Evolutionary conservation across 2,113 vertebrate genomes (phyloP), one percentile per base, ranked within the genome.

Genomic region (Bubalus kerabau): DNA sequence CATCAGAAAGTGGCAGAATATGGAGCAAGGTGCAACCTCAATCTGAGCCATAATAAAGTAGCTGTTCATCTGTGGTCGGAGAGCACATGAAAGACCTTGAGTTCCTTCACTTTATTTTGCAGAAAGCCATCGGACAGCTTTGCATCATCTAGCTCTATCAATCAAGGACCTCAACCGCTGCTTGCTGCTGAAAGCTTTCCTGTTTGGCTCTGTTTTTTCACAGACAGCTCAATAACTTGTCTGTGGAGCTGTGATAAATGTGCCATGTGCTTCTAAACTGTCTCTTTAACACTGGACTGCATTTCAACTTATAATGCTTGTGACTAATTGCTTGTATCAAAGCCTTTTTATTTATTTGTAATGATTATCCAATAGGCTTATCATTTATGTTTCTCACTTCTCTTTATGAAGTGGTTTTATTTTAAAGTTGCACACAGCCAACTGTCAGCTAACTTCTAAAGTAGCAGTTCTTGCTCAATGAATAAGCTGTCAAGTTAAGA

Each of bases 201-300:
- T 99, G 98, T 98, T 99, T 98, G 98, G 98, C 98, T 99, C 98
- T 98, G 98, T 98, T 98, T 98, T 93, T 98, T 98, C 98, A 98
- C 98, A 99, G 99, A 99, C 99, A 99, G 99, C 99, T 99, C 99
- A 99, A 99, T 99, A 99, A 98, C 99, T 98, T 98, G 99, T 99
- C 99, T 99, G 98, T 98, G 98, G 98, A 98, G 98, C 98, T 96
- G 98, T 99, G 98, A 99, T 99, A 98, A 99, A 99, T 99, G 98
- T 97, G 97, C 97, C 97, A 48, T 96, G 97, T 95, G 96, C 98
- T 98, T 98, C 98, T 98, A 98, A 99, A 97, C 98, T 98, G 98
- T 98, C 98, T 99, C 98, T 98, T 98, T 99, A 98, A 98, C 97
- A 74, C 97, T 94, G 98, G 97, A 96, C 98, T 98, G 98, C 98